phyloP scores from a whole-genome alignment of 1,140 invertebrate genomes.

The Bombus breviceps region DNA sequence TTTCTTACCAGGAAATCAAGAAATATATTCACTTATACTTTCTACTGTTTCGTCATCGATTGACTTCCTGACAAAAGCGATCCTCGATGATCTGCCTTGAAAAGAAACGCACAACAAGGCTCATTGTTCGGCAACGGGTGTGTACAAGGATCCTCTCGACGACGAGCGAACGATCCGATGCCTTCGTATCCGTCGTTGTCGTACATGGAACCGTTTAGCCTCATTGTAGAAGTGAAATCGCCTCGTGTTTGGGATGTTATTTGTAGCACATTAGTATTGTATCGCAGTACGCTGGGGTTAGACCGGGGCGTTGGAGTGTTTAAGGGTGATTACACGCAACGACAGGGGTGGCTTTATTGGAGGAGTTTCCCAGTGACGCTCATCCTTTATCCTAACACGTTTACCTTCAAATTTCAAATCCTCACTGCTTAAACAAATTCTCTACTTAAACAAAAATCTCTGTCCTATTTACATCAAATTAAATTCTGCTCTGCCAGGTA shows the following conservation, averaged over 20 bases:
- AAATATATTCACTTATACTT: not conserved
- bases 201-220: conserved; percentile 61
- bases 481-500: not conserved
- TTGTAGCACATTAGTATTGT: conserved; percentile 83
- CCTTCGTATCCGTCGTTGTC: conserved; percentile 35
- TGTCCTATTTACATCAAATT: not conserved
- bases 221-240: conserved; percentile 82
- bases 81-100: not conserved
- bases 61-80: conserved; percentile 31
- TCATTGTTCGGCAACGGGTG: conserved; percentile 41
- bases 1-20: not conserved
- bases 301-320: conserved; percentile 81
- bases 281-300: conserved; percentile 74
- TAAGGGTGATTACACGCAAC: conserved; percentile 82
- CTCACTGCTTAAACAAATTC: not conserved
- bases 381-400: conserved; percentile 45
- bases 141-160: conserved; percentile 48
- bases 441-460: not conserved
- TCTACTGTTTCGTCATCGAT: not conserved
- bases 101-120: conserved; percentile 31
- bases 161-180: conserved; percentile 41
- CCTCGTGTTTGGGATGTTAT: conserved; percentile 81
- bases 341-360: conserved; percentile 82
- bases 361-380: conserved; percentile 75
- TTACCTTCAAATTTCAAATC: too few species aligned